A percentile compares a stretch with the other conserved stretches of the same genome.
Conservation (phyloP, 2,797 vertebrate genomes). For the Arnoldichthys spilopterus region DNA sequence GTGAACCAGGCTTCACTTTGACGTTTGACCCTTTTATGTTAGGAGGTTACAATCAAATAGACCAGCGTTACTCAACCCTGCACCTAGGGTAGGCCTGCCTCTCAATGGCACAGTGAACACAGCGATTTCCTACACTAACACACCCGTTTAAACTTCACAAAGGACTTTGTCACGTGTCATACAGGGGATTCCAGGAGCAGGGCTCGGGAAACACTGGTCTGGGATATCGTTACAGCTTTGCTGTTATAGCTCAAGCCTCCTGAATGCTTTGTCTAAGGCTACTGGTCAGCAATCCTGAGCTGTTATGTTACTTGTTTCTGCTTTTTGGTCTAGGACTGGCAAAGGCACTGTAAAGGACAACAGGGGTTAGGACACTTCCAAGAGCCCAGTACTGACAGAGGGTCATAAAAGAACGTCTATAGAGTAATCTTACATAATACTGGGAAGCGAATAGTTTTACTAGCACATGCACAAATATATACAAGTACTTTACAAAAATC, state of each 20-base stretch:
- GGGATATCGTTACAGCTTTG: background rate
- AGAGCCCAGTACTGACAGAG: too few relatives aligned
- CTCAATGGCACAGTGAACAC: background rate
- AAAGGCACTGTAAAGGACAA: too few relatives aligned
- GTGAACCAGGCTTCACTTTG: background rate
- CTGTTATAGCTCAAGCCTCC: background rate
- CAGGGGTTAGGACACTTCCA: too few relatives aligned
- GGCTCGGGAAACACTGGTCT: background rate
- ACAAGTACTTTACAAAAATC: too few relatives aligned
- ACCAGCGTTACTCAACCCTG: background rate
- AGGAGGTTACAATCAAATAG: background rate
- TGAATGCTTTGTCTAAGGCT: background rate
- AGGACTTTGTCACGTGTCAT: too few relatives aligned
- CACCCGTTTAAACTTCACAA: background rate
- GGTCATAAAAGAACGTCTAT: too few relatives aligned
- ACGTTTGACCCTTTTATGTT: background rate
- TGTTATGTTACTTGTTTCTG: too few relatives aligned
- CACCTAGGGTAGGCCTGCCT: background rate
- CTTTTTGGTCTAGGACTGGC: too few relatives aligned
- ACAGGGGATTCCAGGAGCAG: background rate
- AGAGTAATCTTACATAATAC: too few relatives aligned
- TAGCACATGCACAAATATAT: too few relatives aligned
- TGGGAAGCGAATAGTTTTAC: too few relatives aligned
- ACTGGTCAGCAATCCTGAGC: background rate
- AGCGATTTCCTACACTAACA: background rate